Evolutionary conservation across 2,888 invertebrate genomes (phyloP).

Genomic region (Imbricaverruca yamaguchii): DNA sequence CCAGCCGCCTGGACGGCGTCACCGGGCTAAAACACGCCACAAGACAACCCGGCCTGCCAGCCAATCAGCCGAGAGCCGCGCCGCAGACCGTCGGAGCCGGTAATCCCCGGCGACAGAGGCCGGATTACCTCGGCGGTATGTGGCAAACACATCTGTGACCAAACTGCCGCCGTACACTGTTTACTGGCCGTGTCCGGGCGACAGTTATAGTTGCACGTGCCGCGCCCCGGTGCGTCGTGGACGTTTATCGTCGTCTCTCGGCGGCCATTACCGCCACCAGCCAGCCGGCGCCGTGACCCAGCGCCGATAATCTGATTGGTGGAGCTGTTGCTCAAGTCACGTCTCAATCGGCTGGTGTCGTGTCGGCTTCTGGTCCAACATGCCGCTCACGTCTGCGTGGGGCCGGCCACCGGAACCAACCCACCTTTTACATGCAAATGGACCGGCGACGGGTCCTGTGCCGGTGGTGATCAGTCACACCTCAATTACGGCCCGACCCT

Average conservation of each 20-base stretch:
- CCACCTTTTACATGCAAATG: constrained; percentile 4
- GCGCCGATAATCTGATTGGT: too few relatives aligned
- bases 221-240: background rate
- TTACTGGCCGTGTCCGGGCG: background rate
- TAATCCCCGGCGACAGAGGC: background rate
- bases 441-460: background rate
- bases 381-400: background rate
- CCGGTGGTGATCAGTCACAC: background rate
- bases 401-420: constrained; percentile 1
- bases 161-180: background rate
- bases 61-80: background rate
- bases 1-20: too few relatives aligned
- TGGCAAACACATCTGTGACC: background rate
- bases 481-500: background rate
- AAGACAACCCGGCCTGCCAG: background rate
- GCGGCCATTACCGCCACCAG: background rate
- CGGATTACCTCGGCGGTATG: background rate
- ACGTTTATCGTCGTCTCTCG: background rate
- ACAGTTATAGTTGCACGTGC: background rate
- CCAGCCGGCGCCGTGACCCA: background rate
- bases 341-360: background rate
- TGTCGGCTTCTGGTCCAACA: background rate
- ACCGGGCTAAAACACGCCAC: constrained; percentile 10
- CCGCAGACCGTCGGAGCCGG: background rate
- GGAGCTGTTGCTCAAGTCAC: background rate